These are phyloP conservation scores for Ptychoptera contaminata DNA, from an alignment of 2,888 invertebrate species.

Conservation along the genomic window DNA sequence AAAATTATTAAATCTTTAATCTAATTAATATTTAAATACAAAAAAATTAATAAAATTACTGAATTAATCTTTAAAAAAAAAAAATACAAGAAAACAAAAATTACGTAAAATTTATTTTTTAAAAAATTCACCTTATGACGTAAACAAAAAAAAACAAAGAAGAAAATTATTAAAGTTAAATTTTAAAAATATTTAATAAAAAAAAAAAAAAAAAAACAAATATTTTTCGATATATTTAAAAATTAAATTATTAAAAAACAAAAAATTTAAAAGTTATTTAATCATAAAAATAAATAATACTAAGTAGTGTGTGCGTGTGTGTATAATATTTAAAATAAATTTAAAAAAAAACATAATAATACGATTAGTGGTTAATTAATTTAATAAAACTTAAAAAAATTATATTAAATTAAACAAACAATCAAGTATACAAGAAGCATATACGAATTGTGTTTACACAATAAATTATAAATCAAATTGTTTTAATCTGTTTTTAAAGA, in stretches of 20 bases:
- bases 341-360: too few species aligned
- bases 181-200: slow-evolving; percentile 3
- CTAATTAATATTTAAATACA: slow-evolving; percentile 8
- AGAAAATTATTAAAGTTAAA: background rate
- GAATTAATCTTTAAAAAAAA: slow-evolving; percentile 9
- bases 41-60: slow-evolving; percentile 7
- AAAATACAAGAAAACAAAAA: background rate
- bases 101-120: background rate
- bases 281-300: background rate
- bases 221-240: slow-evolving; percentile 10
- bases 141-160: background rate
- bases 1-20: slow-evolving; percentile 5
- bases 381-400: slow-evolving; percentile 3
- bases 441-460: too few species aligned
- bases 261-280: background rate
- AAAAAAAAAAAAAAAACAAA: slow-evolving; percentile 10
- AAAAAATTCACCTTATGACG: background rate
- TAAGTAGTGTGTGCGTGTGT: background rate
- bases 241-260: slow-evolving; percentile 5
- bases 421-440: background rate
- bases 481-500: too few species aligned
- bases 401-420: slow-evolving; percentile 5
- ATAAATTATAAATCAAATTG: too few species aligned
- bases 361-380: background rate
- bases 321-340: too few species aligned